These are phyloP conservation scores for Hyperoplus lanceolatus DNA, from an alignment of 2,797 vertebrate species.

Conservation along the genomic window DNA sequence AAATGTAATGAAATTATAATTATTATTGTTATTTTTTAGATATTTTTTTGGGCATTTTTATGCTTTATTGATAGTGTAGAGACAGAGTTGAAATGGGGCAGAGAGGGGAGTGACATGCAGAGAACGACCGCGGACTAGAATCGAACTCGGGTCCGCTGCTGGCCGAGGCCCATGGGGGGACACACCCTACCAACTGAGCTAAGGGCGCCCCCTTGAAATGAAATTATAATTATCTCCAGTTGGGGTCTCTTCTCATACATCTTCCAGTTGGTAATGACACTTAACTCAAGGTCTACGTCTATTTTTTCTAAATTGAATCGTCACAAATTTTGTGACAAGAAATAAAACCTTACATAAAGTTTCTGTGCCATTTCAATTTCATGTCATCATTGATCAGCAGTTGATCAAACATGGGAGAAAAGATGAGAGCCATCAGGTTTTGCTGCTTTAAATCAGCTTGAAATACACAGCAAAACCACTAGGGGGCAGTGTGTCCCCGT, in stretches of 20 bases:
- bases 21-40: no score
- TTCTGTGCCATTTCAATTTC: no score
- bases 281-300: background rate
- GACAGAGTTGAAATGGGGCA: no score
- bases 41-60: no score
- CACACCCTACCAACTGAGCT: no score
- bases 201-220: no score
- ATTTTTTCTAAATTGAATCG: background rate
- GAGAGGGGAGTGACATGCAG: no score
- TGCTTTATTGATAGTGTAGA: no score
- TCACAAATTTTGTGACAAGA: background rate
- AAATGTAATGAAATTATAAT: background rate
- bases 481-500: conserved; percentile 41
- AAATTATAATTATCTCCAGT: no score
- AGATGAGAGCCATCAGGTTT: background rate
- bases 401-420: background rate
- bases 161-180: no score
- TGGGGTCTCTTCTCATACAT: background rate
- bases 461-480: conserved; percentile 31
- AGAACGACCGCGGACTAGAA: no score
- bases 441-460: background rate
- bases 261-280: background rate
- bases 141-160: no score
- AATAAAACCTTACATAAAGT: background rate
- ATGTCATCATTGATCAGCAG: background rate